Base-by-base conservation (phyloP, 2,113 vertebrate species). In the Setophaga petechia region DNA sequence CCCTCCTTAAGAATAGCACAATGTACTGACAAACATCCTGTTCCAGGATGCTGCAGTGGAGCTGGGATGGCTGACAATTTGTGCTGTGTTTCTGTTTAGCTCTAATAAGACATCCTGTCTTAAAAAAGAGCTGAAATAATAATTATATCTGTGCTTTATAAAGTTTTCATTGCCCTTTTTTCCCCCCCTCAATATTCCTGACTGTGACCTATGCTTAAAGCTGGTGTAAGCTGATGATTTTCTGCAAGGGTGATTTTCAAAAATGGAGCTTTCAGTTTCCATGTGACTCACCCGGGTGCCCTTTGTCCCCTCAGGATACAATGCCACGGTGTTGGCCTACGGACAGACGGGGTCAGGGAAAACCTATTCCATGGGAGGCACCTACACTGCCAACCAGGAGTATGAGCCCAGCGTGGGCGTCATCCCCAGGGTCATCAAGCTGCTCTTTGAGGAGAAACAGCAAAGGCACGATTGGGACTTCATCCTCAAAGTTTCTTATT, bases 301-400 rank as follows among this genome's bases (percentile, higher is more conserved):
- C 79, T 96, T 88, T 96, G 33, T 92, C 96, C 92, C 94, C 43
- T 4, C 44, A 99, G 99, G 99, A 12, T 99, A 99, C 75, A 98
- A 99, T 95, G 99, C 99, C 37, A 99, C 99, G 0, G 99, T 99
- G 68, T 84, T 99, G 65, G 99, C 99, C 17, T 99, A 99, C 5
- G 99, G 99, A 25, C 99, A 99, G 96, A 99, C 99, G 0, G 99
- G 99, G 8, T 99, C 99, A 39, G 99, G 99, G 39, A 99, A 99
- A 95, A 99, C 99, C 0, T 99, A 98, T 84, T 99, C 99, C 3
- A 99, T 99, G 99, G 99, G 99, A 77, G 98, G 99, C 49, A 97
- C 99, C 9, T 99, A 99, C 83, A 99, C 99, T 8, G 98, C 99
- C 12, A 98, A 96, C 28, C 99, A 99, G 87, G 99, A 99, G 95